phyloP scores from a whole-genome alignment of 2,888 invertebrate species.

The Hemaris fuciformis region DNA sequence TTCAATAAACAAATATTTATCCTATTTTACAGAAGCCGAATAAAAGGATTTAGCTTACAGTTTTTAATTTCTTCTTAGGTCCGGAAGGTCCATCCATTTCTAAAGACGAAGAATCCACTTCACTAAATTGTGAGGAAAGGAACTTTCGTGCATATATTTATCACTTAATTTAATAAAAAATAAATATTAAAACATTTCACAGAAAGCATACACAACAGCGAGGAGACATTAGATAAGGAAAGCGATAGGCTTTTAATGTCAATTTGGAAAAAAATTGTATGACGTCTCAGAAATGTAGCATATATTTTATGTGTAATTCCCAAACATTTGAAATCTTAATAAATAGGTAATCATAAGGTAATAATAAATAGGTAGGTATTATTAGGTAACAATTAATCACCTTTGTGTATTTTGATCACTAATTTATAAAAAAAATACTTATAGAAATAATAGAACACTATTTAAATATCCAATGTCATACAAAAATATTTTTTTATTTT shows the following conservation, averaged over 20 bases:
- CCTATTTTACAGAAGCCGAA: background rate
- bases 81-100: slow-evolving; percentile 65
- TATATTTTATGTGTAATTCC: background rate
- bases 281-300: background rate
- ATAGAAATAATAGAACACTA: too few species aligned
- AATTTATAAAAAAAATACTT: too few species aligned
- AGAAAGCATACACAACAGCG: background rate
- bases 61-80: slow-evolving; percentile 74
- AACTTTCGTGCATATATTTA: background rate
- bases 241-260: background rate
- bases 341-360: too few species aligned
- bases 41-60: slow-evolving; percentile 50
- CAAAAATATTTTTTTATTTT: too few species aligned
- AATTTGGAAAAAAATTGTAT: background rate
- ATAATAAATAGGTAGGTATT: too few species aligned
- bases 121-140: background rate
- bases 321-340: too few species aligned
- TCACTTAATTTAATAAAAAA: background rate
- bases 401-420: too few species aligned
- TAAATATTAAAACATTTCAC: background rate
- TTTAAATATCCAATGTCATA: too few species aligned
- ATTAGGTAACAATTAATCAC: too few species aligned
- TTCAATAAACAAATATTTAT: too few species aligned
- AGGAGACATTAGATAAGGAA: background rate
- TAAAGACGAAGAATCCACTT: background rate